phyloP scores from a whole-genome alignment of 1,140 invertebrate genomes.

The Drosophila leontia region DNA sequence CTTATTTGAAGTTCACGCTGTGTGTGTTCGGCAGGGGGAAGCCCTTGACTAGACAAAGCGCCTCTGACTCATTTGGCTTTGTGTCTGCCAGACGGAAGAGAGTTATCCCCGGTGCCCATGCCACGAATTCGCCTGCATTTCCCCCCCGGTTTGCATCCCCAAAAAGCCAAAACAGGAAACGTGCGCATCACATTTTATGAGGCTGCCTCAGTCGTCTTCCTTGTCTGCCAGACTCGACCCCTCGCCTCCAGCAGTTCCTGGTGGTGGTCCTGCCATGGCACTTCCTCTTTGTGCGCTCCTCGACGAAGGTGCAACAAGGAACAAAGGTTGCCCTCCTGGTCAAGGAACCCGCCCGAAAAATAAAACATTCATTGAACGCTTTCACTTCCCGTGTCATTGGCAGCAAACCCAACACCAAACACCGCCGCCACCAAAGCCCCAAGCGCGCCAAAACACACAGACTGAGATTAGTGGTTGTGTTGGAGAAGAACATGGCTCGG shows the following conservation, averaged over 20 bases:
- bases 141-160: conserved; percentile 44
- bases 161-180: conserved; percentile 72
- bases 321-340: conserved; percentile 71
- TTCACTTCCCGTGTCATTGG: conserved; percentile 81
- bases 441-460: conserved; percentile 51
- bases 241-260: conserved; percentile 4
- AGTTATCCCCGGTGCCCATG: conserved; percentile 16
- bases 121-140: conserved; percentile 9
- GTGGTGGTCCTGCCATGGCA: conserved; percentile 8
- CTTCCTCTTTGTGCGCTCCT: conserved; percentile 66
- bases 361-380: conserved; percentile 62
- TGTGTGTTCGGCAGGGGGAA: conserved; percentile 16
- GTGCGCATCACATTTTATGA: conserved; percentile 68
- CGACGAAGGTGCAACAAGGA: conserved; percentile 49
- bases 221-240: conserved; percentile 34
- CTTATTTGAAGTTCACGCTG: conserved; percentile 63
- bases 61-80: conserved; percentile 70
- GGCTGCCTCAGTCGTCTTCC: conserved; percentile 48
- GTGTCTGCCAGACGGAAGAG: conserved; percentile 55
- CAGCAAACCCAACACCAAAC: conserved; percentile 50
- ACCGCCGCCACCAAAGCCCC: conserved; percentile 50
- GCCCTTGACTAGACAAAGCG: conserved; percentile 66
- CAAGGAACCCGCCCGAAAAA: conserved; percentile 61
- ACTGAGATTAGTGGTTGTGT: conserved; percentile 7
- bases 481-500: conserved; percentile 20